phyloP scores from a whole-genome alignment of 2,797 vertebrate species.

The Danio albolineatus region DNA sequence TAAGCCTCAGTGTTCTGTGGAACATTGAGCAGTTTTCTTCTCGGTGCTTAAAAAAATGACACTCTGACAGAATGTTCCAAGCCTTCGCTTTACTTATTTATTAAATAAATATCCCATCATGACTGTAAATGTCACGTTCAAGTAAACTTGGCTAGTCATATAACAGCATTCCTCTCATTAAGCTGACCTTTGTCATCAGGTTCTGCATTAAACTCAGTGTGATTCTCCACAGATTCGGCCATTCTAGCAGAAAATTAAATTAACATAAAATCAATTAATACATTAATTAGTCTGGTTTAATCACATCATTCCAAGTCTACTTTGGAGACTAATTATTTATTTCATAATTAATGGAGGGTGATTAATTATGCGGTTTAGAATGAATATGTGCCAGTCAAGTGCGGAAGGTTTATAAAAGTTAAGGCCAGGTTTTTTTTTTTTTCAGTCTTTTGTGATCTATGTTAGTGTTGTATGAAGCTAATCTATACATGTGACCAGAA shows the following conservation, averaged over 20 bases:
- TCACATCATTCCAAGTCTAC: slow-evolving; percentile 77
- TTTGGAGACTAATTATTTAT: slow-evolving; percentile 82
- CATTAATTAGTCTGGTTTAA: slow-evolving; percentile 83
- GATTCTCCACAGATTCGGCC: slow-evolving; percentile 71
- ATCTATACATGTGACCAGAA: background rate
- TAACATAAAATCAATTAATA: slow-evolving; percentile 85
- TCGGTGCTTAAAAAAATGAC: background rate
- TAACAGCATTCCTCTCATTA: slow-evolving; percentile 48
- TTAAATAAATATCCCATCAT: background rate
- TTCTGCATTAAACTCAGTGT: slow-evolving; percentile 56
- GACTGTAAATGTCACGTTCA: slow-evolving; percentile 39
- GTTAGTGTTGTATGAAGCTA: background rate
- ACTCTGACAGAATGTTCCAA: slow-evolving; percentile 8
- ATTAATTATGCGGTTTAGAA: slow-evolving; percentile 76
- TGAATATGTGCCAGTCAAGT: slow-evolving; percentile 16
- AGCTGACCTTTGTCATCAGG: slow-evolving; percentile 57
- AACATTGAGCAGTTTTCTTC: background rate
- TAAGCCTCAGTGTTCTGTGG: background rate
- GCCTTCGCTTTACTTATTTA: background rate
- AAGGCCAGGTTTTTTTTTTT: background rate
- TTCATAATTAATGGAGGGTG: slow-evolving; percentile 81
- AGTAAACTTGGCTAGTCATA: slow-evolving; percentile 41
- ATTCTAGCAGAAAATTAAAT: slow-evolving; percentile 78
- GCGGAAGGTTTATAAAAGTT: background rate
- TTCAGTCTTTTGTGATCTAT: background rate